Percentiles rank a stretch among this genome's conserved stretches.
Evolutionary conservation across 2,797 vertebrate species (phyloP).

Genomic region (Spinus olivaceus): DNA sequence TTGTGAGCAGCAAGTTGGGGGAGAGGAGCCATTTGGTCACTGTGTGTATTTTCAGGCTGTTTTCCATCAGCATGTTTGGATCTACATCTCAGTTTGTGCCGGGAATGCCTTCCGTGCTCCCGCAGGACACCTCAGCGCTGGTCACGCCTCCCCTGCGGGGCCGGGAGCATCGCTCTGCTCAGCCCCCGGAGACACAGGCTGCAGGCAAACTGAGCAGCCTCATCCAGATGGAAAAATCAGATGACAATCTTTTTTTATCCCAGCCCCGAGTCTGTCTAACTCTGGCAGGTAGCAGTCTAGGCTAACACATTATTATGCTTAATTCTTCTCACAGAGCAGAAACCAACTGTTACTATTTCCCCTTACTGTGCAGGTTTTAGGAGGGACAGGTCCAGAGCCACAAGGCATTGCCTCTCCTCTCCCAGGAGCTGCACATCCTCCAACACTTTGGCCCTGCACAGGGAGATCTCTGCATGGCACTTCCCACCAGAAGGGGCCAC

Average conservation of each 20-base stretch:
- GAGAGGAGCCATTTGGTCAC: not conserved
- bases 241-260: conserved; percentile 57
- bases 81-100: not conserved
- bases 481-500: not conserved
- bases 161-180: not conserved
- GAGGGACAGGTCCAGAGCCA: not conserved
- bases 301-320: conserved; percentile 56
- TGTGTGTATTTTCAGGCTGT: not conserved
- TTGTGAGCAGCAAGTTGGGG: not conserved
- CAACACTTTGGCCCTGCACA: fast-evolving
- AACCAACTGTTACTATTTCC: conserved; percentile 36
- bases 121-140: fast-evolving
- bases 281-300: conserved; percentile 56
- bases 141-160: fast-evolving
- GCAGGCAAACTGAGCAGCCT: conserved; percentile 23
- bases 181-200: not conserved
- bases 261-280: conserved; percentile 21
- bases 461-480: fast-evolving
- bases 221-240: conserved; percentile 61
- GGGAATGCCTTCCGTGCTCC: not conserved
- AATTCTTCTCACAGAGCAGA: conserved; percentile 7
- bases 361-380: not conserved
- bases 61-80: not conserved
- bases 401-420: not conserved
- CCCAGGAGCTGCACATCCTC: fast-evolving